Conservation (phyloP, 92 coral and sea anemone species). For the Metridium senile region DNA sequence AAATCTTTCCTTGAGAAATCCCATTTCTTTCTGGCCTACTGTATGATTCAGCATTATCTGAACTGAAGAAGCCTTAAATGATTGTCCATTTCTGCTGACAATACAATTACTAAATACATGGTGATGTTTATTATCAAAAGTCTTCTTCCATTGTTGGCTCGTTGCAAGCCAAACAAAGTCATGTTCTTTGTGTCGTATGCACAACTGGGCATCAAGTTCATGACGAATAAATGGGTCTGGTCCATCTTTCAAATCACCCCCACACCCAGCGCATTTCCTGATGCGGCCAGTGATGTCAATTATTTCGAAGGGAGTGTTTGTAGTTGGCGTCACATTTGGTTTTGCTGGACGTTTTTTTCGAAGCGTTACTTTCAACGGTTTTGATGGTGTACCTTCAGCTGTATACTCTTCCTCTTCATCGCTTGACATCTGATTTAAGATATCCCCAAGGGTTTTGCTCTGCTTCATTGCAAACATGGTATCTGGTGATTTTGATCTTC, state of each 20-base stretch:
- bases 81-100: slow-evolving; percentile 30
- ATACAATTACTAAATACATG: slow-evolving; percentile 41
- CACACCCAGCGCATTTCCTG: slow-evolving; percentile 64
- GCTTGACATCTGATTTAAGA: not conserved
- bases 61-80: slow-evolving; percentile 7
- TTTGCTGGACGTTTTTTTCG: slow-evolving; percentile 37
- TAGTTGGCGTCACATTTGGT: slow-evolving; percentile 54
- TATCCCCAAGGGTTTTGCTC: slow-evolving; percentile 1
- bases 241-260: slow-evolving; percentile 42
- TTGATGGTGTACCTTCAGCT: slow-evolving; percentile 28
- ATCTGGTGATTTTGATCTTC: slow-evolving; percentile 34
- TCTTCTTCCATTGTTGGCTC: slow-evolving; percentile 46
- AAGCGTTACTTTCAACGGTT: slow-evolving; percentile 44
- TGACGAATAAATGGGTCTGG: slow-evolving; percentile 31
- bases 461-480: slow-evolving; percentile 34
- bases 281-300: slow-evolving; percentile 44
- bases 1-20: not conserved
- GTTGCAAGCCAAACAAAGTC: slow-evolving; percentile 48
- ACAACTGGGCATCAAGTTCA: slow-evolving; percentile 24
- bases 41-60: slow-evolving; percentile 4
- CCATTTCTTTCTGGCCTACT: not conserved
- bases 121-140: slow-evolving; percentile 65
- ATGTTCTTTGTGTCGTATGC: slow-evolving; percentile 59
- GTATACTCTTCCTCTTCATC: slow-evolving; percentile 1
- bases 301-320: slow-evolving; percentile 53